Base-by-base conservation (phyloP, 92 coral and sea anemone genomes). In the Bergia puertoricense region DNA sequence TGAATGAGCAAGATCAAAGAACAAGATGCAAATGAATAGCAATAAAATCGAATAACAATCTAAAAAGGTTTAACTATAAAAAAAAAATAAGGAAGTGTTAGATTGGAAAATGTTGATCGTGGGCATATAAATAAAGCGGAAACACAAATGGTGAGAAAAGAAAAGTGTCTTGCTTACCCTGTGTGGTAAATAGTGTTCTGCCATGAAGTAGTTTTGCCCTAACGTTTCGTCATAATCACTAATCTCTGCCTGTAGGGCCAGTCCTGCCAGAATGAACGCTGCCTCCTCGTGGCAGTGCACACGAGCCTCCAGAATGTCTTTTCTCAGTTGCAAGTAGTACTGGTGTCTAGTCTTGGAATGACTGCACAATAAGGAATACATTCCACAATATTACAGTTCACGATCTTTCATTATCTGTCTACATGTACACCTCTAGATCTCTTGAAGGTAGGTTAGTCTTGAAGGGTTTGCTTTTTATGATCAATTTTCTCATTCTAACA, bases 171-270 rank as follows among this genome's bases (percentile, higher is more conserved):
- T 45, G 82, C 94, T 80, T 90, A 97, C 99, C 89, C 93, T 90
- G 67, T 86, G 92, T 86, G 96, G 91, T 42, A 97, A 89, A 85
- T 95, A 97, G 86, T 97, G 98, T 77, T 92, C 94, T 10, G 95
- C 93, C 65, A 92, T 91, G 83, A 97, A 97, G 84, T 97, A 97
- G 77, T 93, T 89, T 65, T 93, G 93, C 14, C 95, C 98, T 73
- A 94, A 93, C 15, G 92, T 23, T 11, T 85, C 95, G 79, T 81
- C 90, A 88, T 89, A 95, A 76, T 97, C 95, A 9, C 98, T 94
- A 37, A 96, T 94, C 90, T 97, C 99, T 39, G 98, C 98, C 86
- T 97, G 99, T 77, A 97, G 81, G 5, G 99, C 99, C 56, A 97
- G 93, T 37, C 98, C 98, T 11, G 94, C 98, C 48, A 97, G 95